These are phyloP conservation scores for Chymomyza procnemis DNA, from an alignment of 2,888 invertebrate genomes.

Conservation along the genomic window DNA sequence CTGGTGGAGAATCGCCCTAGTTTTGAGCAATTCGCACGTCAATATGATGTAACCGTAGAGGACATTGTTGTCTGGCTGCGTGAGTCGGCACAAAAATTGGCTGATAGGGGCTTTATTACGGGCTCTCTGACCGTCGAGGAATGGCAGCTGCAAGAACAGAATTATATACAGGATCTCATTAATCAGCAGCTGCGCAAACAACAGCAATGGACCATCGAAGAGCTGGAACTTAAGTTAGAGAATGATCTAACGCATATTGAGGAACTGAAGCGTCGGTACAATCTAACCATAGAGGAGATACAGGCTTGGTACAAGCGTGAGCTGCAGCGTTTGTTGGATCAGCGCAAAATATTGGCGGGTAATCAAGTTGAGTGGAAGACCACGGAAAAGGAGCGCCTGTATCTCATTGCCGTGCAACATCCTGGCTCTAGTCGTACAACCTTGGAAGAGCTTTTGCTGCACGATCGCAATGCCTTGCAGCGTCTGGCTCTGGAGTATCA, in stretches of 20 bases:
- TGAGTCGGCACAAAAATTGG: conserved; percentile 54
- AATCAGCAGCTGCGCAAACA: conserved; percentile 56
- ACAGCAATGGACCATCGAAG: conserved; percentile 74
- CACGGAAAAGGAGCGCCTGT: conserved; percentile 68
- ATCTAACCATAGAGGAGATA: conserved; percentile 62
- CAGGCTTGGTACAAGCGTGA: conserved; percentile 71
- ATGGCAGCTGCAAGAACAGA: conserved; percentile 69
- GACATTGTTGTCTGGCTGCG: conserved; percentile 70
- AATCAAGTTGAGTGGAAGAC: conserved; percentile 67
- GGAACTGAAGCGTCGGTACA: conserved; percentile 62
- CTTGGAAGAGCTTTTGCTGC: conserved; percentile 57
- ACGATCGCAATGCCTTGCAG: conserved; percentile 44
- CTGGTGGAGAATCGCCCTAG: conserved; percentile 54
- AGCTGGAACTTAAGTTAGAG: conserved; percentile 63
- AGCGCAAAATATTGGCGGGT: conserved; percentile 59
- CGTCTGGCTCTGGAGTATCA: conserved; percentile 61
- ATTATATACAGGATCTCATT: conserved; percentile 66
- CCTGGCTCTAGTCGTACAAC: conserved; percentile 56
- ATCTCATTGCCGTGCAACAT: conserved; percentile 49
- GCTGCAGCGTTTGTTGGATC: conserved; percentile 59
- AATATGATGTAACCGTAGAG: conserved; percentile 66
- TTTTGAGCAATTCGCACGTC: conserved; percentile 64
- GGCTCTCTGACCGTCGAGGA: conserved; percentile 45
- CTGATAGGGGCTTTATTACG: conserved; percentile 57
- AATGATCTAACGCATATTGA: conserved; percentile 62